Base-by-base conservation (phyloP, 2,888 invertebrate genomes). In the Synergus gifuensis region DNA sequence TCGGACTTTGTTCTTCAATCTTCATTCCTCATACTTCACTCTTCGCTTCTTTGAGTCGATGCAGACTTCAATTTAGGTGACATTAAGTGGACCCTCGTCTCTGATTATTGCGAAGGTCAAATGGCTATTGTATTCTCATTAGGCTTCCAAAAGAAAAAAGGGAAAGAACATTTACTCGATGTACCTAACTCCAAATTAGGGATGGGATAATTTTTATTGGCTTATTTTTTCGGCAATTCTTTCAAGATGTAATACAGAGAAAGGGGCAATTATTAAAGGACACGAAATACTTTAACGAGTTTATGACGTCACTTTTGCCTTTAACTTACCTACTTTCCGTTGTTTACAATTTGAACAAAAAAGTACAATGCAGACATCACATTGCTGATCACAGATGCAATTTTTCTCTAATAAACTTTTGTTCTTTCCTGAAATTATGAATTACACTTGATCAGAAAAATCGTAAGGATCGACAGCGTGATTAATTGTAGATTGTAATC, bases 61-160 rank as follows among this genome's bases (percentile, higher is more conserved):
- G 28, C 11, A 49, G 54, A 22, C 64, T 18, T 58, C 64, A 67
- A 69, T 73, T 78, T 78, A 46, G 73, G 28, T n/a, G 46, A 69
- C 28, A 18, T 44, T 64, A 76, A 60, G 76, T 63, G 62, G 76
- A 58, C 42, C 76, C 58, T 60, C 46, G 54, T 49, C 49, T 42
- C 28, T 73, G 9, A 5, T 54, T 46, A 22, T 67, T 62, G 14
- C 46, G 28, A 46, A 62, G 40, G 58, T 42, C 28, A 54, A 42
- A 67, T 67, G 76, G 9, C 58, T 54, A 67, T 36, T 66, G 54
- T 40, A 49, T 66, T 54, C 42, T 63, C 78, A 67, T 78, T 14
- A 67, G 49, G n/a, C 28, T 76, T 42, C 40, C 36, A 40, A 76
- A 58, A 54, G 54, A 28, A 54, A 76, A 49, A 76, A 76, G 49